Evolutionary conservation across 2,113 vertebrate species (phyloP).

Genomic region (Scomber japonicus): DNA sequence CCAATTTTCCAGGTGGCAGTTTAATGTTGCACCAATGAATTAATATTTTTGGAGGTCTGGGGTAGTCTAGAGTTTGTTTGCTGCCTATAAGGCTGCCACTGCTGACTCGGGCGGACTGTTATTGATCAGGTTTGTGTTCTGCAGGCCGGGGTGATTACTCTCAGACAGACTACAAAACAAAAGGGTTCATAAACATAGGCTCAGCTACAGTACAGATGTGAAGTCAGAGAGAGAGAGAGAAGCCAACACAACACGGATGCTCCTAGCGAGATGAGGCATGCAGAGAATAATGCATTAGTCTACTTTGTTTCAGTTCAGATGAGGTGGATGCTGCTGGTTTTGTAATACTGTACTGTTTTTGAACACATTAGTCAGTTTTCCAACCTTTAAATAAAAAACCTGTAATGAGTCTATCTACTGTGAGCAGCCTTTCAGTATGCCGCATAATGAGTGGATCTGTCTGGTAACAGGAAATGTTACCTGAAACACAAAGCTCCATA

Average conservation of each 20-base stretch:
- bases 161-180: slow-evolving; percentile 57
- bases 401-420: not conserved
- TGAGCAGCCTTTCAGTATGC: no score
- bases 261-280: slow-evolving; percentile 24
- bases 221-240: not conserved
- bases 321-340: not conserved
- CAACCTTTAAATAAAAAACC: not conserved
- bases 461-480: not conserved
- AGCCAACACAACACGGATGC: slow-evolving; percentile 9
- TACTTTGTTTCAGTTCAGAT: slow-evolving; percentile 10
- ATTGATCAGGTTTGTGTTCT: slow-evolving; percentile 69
- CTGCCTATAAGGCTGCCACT: slow-evolving; percentile 35
- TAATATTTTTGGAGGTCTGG: slow-evolving; percentile 59
- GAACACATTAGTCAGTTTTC: not conserved
- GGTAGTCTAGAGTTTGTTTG: slow-evolving; percentile 38
- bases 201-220: slow-evolving; percentile 7
- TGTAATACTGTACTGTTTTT: not conserved
- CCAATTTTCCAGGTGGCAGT: slow-evolving; percentile 64
- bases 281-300: slow-evolving; percentile 27
- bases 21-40: slow-evolving; percentile 67
- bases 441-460: not conserved
- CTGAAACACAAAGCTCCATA: not conserved
- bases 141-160: slow-evolving; percentile 53
- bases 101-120: slow-evolving; percentile 56
- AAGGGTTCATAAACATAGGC: slow-evolving; percentile 48